Evolutionary conservation across 2,797 vertebrate species (phyloP).

Genomic region (Gymnocypris eckloni): DNA sequence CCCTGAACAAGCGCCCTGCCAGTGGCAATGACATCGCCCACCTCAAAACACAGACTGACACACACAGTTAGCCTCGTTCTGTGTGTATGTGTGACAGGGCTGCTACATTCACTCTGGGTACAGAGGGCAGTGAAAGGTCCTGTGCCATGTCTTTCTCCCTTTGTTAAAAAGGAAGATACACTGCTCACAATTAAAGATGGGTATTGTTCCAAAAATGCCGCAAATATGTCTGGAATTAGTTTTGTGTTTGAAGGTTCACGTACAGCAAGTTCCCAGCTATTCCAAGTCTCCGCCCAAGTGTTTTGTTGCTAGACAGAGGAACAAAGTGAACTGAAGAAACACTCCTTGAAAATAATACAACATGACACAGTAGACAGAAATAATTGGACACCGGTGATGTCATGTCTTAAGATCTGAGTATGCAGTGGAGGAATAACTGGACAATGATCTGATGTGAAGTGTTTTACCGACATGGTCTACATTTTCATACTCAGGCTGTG

Average conservation of each 20-base stretch:
- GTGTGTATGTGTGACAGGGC: slow-evolving; percentile 29
- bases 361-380: slow-evolving; percentile 8
- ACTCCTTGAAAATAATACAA: neutral
- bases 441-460: slow-evolving; percentile 32
- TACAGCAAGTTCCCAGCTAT: neutral
- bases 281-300: neutral
- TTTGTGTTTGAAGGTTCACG: neutral
- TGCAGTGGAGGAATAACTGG: neutral
- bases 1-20: slow-evolving; percentile 40
- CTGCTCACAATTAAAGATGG: neutral
- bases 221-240: neutral
- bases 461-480: neutral
- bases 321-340: neutral
- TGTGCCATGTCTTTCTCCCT: slow-evolving; percentile 4
- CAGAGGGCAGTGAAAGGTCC: neutral
- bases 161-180: neutral
- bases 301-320: neutral
- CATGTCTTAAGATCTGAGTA: slow-evolving; percentile 10
- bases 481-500: neutral
- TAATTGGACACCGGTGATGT: slow-evolving; percentile 29
- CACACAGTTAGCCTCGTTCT: slow-evolving; percentile 49
- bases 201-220: neutral
- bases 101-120: slow-evolving; percentile 7
- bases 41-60: slow-evolving; percentile 54
- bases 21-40: slow-evolving; percentile 53